phyloP scores from a whole-genome alignment of 2,113 vertebrate genomes.

The Cinclus mexicanus region DNA sequence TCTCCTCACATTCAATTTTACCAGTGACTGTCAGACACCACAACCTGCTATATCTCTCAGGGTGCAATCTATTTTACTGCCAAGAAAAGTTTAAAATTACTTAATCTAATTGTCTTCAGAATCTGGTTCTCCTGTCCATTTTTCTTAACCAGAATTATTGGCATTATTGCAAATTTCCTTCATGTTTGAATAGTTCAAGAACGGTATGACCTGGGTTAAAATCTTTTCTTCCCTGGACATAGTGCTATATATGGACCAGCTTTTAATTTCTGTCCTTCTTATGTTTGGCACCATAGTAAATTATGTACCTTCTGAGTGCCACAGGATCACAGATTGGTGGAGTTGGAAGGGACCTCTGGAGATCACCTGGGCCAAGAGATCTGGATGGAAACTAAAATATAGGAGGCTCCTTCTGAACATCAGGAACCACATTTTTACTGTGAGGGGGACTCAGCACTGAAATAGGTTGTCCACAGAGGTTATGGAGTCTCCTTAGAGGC shows the following conservation, averaged over 20 bases:
- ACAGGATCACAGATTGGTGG: background rate
- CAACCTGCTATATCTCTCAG: background rate
- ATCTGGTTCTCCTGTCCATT: background rate
- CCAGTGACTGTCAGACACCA: background rate
- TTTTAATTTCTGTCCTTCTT: background rate
- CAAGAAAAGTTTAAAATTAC: background rate
- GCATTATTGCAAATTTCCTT: background rate
- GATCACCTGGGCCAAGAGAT: background rate
- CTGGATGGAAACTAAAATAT: background rate
- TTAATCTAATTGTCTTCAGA: background rate
- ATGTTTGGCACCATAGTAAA: background rate
- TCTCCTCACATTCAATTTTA: background rate
- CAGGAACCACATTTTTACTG: background rate
- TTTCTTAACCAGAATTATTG: background rate
- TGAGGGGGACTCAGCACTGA: background rate
- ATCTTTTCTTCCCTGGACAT: background rate
- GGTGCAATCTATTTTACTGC: background rate
- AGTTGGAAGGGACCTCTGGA: background rate
- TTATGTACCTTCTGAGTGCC: background rate
- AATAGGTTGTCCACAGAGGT: background rate
- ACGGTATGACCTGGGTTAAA: background rate
- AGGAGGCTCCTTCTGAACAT: background rate
- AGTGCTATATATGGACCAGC: background rate
- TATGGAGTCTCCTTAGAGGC: background rate
- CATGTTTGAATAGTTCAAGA: background rate